phyloP scores from a whole-genome alignment of 1,140 invertebrate species.

The Papilio helenus region DNA sequence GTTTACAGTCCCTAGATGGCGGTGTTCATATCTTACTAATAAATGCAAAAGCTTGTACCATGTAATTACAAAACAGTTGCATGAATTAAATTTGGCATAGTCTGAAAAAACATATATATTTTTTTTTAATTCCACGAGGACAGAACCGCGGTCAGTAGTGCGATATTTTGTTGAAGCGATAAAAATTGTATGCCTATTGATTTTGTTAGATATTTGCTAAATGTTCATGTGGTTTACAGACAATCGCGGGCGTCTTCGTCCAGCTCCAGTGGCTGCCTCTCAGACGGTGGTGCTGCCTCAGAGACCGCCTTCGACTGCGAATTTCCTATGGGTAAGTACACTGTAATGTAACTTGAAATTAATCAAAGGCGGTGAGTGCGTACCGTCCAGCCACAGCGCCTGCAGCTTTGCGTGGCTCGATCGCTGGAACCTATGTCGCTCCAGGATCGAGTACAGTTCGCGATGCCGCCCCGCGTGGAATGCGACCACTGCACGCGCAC shows the following conservation, averaged over 20 bases:
- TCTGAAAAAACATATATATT: too few species aligned
- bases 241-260: conserved; percentile 89
- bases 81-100: too few species aligned
- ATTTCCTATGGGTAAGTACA: conserved; percentile 85
- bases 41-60: too few species aligned
- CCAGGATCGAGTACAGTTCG: conserved; percentile 97
- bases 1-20: not conserved
- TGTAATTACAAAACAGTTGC: too few species aligned
- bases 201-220: not conserved
- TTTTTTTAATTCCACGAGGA: too few species aligned
- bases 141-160: not conserved
- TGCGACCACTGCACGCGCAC: conserved; percentile 97
- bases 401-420: conserved; percentile 98
- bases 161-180: not conserved
- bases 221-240: conserved; percentile 51
- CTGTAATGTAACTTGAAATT: not conserved
- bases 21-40: too few species aligned
- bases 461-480: conserved; percentile 97
- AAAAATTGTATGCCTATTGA: not conserved
- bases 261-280: conserved; percentile 91
- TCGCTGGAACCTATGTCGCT: conserved; percentile 98
- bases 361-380: too few species aligned
- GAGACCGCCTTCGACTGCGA: conserved; percentile 92
- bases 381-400: conserved; percentile 98
- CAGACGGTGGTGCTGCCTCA: conserved; percentile 88